These are phyloP conservation scores for Vulpes ferrilata DNA, from an alignment of 2,113 vertebrate genomes.

Conservation along the genomic window DNA sequence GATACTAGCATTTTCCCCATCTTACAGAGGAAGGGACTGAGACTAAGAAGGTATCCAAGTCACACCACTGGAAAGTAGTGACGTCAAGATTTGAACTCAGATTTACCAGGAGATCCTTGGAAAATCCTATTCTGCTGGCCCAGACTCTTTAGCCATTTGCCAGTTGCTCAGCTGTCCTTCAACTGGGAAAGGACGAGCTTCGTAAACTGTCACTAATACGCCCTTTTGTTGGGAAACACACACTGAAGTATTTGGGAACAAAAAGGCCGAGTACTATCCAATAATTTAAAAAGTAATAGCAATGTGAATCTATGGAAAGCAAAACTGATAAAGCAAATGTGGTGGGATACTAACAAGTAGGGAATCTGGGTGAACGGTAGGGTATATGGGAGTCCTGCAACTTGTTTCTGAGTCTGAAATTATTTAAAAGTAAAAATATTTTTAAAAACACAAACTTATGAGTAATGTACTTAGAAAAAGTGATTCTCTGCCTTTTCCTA, in stretches of 20 bases:
- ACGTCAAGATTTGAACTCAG: background rate
- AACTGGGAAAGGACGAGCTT: background rate
- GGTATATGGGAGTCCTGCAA: background rate
- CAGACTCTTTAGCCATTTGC: background rate
- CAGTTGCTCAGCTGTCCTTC: background rate
- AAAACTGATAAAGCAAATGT: background rate
- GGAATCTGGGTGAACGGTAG: background rate
- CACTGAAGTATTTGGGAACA: background rate
- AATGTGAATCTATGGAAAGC: background rate
- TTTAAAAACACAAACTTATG: background rate
- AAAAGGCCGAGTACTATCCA: background rate
- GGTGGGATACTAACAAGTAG: background rate
- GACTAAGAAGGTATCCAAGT: background rate
- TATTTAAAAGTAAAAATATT: background rate
- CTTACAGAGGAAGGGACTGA: background rate
- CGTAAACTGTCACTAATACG: background rate
- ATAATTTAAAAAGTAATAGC: background rate
- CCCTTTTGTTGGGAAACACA: background rate
- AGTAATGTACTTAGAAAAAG: background rate
- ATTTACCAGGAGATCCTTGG: background rate
- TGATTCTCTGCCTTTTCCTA: background rate
- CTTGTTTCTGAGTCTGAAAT: slow-evolving; percentile 6
- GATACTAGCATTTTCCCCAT: background rate
- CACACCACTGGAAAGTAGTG: background rate
- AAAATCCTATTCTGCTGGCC: background rate